These are phyloP conservation scores for Anthonomus grandis DNA, from an alignment of 1,140 invertebrate genomes.

Conservation along the genomic window DNA sequence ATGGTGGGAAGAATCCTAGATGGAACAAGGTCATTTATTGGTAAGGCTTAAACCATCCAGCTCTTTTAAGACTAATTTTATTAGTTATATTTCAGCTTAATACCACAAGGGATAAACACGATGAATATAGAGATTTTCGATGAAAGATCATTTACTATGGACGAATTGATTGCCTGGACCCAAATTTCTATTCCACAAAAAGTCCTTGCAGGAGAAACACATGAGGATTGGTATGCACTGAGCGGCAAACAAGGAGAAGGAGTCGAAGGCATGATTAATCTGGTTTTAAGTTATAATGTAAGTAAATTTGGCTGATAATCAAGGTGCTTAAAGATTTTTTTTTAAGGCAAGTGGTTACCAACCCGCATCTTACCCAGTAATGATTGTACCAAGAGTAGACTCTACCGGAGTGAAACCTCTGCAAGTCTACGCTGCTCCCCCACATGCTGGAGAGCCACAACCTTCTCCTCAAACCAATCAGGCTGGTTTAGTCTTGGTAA, in stretches of 20 bases:
- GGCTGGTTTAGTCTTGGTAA: slow-evolving; percentile 74
- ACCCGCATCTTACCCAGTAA: slow-evolving; percentile 27
- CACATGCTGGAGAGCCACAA: slow-evolving; percentile 33
- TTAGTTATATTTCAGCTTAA: slow-evolving; percentile 59
- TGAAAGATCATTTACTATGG: slow-evolving; percentile 93
- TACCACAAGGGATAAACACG: slow-evolving; percentile 82
- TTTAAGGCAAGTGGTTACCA: slow-evolving; percentile 30
- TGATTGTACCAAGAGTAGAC: slow-evolving; percentile 38
- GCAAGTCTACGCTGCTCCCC: slow-evolving; percentile 52
- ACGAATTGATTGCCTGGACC: slow-evolving; percentile 92
- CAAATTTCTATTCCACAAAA: slow-evolving; percentile 78
- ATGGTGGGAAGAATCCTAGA: slow-evolving; percentile 91
- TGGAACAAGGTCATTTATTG: slow-evolving; percentile 94
- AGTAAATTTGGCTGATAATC: slow-evolving; percentile 47
- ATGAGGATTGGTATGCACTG: slow-evolving; percentile 91
- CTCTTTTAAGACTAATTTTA: slow-evolving; percentile 20
- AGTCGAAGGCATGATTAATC: slow-evolving; percentile 82
- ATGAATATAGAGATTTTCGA: slow-evolving; percentile 95
- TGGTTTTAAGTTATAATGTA: slow-evolving; percentile 75
- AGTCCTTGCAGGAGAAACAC: slow-evolving; percentile 81
- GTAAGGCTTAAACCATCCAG: slow-evolving; percentile 51
- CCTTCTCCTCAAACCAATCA: slow-evolving; percentile 56
- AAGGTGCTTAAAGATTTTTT: slow-evolving; percentile 8
- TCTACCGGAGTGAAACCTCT: slow-evolving; percentile 48
- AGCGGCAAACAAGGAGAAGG: slow-evolving; percentile 91